Conservation (phyloP, 2,797 vertebrate species). For the Caiman crocodilus region DNA sequence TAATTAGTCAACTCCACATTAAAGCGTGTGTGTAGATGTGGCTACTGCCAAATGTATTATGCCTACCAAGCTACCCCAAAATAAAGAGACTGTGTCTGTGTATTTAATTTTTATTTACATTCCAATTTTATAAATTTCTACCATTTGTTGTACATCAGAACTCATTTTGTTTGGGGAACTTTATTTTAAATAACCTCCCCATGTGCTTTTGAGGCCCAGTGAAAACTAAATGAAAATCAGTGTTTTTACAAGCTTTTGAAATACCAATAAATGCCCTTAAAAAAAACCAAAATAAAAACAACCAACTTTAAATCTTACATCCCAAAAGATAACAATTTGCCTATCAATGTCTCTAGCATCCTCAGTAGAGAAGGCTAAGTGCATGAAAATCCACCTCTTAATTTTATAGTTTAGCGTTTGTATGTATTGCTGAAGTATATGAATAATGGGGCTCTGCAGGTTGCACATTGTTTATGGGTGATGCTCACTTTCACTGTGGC, state of each 20-base stretch:
- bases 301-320: not conserved
- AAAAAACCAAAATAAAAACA: not conserved
- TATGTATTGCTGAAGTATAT: not conserved
- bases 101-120: too few relatives aligned
- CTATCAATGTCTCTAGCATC: not conserved
- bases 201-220: not conserved
- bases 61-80: too few relatives aligned
- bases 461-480: not conserved
- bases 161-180: not conserved
- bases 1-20: too few relatives aligned
- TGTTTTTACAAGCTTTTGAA: not conserved
- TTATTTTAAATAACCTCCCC: not conserved
- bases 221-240: not conserved
- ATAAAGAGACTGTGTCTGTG: too few relatives aligned
- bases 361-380: not conserved
- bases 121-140: too few relatives aligned
- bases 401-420: rapidly evolving
- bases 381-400: not conserved
- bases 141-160: not conserved
- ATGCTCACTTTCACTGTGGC: not conserved
- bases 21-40: too few relatives aligned
- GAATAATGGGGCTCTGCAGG: not conserved
- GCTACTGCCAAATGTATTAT: too few relatives aligned
- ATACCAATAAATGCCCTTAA: not conserved
- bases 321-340: not conserved